Evolutionary conservation across 2,797 vertebrate genomes (phyloP), one percentile per base, ranked within the genome.

Genomic region (Adelosebastes latens): DNA sequence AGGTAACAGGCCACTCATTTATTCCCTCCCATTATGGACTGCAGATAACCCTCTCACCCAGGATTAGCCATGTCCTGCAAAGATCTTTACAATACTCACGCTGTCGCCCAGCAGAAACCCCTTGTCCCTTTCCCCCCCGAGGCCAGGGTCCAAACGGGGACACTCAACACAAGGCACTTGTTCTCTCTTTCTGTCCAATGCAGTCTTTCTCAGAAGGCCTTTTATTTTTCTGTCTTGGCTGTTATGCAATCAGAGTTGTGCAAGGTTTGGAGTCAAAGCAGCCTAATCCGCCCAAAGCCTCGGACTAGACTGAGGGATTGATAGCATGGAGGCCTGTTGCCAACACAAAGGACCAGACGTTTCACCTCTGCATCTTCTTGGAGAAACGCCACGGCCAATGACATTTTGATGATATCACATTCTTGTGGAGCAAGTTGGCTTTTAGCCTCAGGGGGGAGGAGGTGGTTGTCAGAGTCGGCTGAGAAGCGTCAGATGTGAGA

Each of bases 221-320:
- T 90, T 90, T 83, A 62, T 82, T 81, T 82, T 75, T 79, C 81
- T 74, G 64, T 88, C 84, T 89, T 88, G 75, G 77, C 62, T 65
- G 68, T 93, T 88, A 87, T 6, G 80, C 85, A 92, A 91, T 36
- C 58, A 12, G 69, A 80, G 60, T 76, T 52, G 78, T 25, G 63
- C 36, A 80, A 81, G 81, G 87, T 92, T 91, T 92, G 77, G 75
- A 93, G 88, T 90, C 89, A 90, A 92, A 92, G 88, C 92, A 84
- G 64, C 8, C 22, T 89, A 89, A 94, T 92, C 90, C 42, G 2
- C 42, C 73, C 71, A 81, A 85, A 90, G 81, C 75, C 79, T 65
- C 2, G 24, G 77, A 86, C 46, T 74, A 82, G 88, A 86, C 82
- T 27, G 11, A 20, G 55, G 81, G 73, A 78, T 8, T 81, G 90